Percentiles rank a stretch among this genome's conserved stretches.
Conservation (phyloP, 1,140 invertebrate genomes). For the Hycleus cichorii region DNA sequence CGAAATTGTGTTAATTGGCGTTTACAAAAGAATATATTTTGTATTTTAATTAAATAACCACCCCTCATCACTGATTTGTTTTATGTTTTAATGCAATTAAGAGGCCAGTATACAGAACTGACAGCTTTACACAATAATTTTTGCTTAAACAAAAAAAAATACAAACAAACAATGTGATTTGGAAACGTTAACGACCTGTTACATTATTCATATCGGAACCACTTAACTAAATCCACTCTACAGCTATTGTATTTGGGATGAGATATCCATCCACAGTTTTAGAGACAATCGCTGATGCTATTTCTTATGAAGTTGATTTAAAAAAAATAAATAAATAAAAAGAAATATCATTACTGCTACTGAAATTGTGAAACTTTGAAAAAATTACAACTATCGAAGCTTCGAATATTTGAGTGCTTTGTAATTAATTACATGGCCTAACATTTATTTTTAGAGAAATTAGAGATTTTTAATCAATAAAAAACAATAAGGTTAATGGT, state of each 20-base stretch:
- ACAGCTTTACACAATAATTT: constrained; percentile 6
- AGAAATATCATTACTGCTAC: too few relatives aligned
- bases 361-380: too few relatives aligned
- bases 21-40: neutral
- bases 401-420: too few relatives aligned
- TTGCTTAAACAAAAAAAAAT: constrained; percentile 20
- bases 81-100: constrained; percentile 30
- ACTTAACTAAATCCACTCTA: constrained; percentile 28
- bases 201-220: constrained; percentile 32
- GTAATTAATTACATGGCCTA: too few relatives aligned
- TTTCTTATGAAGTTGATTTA: constrained; percentile 5
- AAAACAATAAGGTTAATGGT: too few relatives aligned
- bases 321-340: too few relatives aligned
- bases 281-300: neutral
- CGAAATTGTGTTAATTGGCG: too few relatives aligned
- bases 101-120: constrained; percentile 9
- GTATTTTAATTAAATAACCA: constrained; percentile 10
- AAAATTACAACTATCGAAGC: too few relatives aligned
- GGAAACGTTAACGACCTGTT: constrained; percentile 30
- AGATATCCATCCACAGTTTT: constrained; percentile 11
- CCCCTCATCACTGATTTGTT: constrained; percentile 15
- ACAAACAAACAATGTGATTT: constrained; percentile 23
- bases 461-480: too few relatives aligned
- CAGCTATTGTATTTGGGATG: constrained; percentile 21
- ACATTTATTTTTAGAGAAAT: too few relatives aligned